A percentile compares a stretch with the other conserved stretches of the same genome.
Conservation (phyloP, 2,113 vertebrate genomes). For the Chascanopsetta lugubris region DNA sequence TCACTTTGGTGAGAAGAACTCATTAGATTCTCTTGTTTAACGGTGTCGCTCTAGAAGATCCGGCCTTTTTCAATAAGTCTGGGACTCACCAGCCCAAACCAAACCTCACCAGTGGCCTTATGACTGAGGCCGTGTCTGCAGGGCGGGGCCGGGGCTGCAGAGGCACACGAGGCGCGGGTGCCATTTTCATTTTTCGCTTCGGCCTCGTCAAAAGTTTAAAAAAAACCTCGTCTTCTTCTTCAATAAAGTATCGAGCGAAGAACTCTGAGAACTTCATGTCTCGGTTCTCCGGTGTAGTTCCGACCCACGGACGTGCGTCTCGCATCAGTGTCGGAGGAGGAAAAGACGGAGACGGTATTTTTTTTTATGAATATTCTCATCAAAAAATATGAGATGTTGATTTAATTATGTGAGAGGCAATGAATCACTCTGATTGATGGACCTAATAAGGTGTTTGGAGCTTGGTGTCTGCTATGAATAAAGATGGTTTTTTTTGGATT, state of each 20-base stretch:
- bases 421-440: not conserved
- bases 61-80: not conserved
- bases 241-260: not conserved
- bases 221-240: not conserved
- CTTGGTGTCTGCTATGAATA: not conserved
- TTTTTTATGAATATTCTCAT: not conserved
- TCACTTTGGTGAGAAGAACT: not conserved
- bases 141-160: too few species aligned
- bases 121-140: not conserved
- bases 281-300: not conserved
- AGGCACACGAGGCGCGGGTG: not conserved
- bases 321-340: not conserved
- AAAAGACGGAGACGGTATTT: too few species aligned
- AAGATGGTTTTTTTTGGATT: not conserved
- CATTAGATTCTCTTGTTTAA: not conserved
- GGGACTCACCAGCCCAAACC: slow-evolving; percentile 3
- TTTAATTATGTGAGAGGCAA: not conserved
- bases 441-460: not conserved
- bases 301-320: not conserved
- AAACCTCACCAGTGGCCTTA: slow-evolving; percentile 4
- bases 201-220: too few species aligned
- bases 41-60: not conserved
- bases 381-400: not conserved
- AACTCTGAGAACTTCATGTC: not conserved
- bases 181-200: too few species aligned